Evolutionary conservation across 2,797 vertebrate species (phyloP), one percentile per base, ranked within the genome.

Genomic region (Xenops minutus): DNA sequence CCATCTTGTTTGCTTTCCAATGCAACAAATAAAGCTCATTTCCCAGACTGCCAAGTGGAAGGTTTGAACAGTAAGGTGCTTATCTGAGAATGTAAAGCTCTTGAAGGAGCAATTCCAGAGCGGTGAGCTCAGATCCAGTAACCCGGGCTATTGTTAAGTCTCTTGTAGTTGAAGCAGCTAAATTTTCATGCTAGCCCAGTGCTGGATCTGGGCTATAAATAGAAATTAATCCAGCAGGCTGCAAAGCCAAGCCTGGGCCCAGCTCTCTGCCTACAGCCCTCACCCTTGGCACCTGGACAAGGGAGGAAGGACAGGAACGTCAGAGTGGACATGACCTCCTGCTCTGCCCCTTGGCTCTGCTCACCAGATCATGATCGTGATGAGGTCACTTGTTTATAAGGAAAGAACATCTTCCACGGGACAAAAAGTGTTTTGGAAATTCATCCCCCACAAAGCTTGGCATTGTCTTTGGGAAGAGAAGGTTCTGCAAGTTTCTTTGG

Each of bases 311-410:
- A 56, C 41, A 21, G 0, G 0, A 67, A 59, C 1, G 0, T 74
- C 56, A 61, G 0, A 0, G 2, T 18, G 59, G 82, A 63, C 0
- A 1, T 27, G 44, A 85, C 52, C 49, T 12, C 26, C 7, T 3
- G 0, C 49, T 21, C 71, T 41, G 43, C 54, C 0, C 0, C 68
- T 68, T 21, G 68, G 41, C 41, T 67, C 29, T 9, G 37, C 41
- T 87, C 32, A 14, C 41, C 2, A 0, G 51, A 10, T 26, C 48
- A 55, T 83, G 34, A 2, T 37, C 20, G 6, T 12, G 43, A 62
- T 4, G 4, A 64, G 32, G 34, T 81, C 73, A 74, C 30, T 16
- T 51, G 24, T 43, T 73, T 18, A 8, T 14, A 32, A 51, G 39
- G 43, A 22, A 43, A 59, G 80, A 59, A 52, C 9, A 1, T 37